These are phyloP conservation scores for Zygogramma bicolorata DNA, from an alignment of 2,888 invertebrate genomes.

Conservation along the genomic window DNA sequence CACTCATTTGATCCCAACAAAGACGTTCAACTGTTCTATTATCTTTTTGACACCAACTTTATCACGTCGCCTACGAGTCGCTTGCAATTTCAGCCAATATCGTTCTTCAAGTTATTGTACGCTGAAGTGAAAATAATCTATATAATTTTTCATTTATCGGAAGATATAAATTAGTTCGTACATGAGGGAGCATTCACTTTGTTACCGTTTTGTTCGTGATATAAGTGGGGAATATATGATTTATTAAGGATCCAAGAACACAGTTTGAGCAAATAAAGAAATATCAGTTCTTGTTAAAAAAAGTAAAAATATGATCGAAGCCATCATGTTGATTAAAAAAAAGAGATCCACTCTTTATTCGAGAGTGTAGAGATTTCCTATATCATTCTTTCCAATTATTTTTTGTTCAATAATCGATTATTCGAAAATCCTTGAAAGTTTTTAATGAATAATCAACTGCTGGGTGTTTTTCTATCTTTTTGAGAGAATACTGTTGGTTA, in stretches of 20 bases:
- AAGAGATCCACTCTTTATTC: too few species aligned
- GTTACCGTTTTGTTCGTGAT: background rate
- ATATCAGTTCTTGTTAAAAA: too few species aligned
- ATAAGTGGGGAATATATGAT: background rate
- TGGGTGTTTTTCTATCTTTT: too few species aligned
- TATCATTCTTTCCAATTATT: too few species aligned
- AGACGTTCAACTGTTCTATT: constrained; percentile 66
- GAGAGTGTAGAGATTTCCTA: too few species aligned
- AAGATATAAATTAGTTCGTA: constrained; percentile 31
- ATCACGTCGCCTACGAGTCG: constrained; percentile 56
- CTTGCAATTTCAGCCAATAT: constrained; percentile 61
- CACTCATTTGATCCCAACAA: constrained; percentile 67
- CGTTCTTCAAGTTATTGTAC: constrained; percentile 51
- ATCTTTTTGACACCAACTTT: constrained; percentile 65
- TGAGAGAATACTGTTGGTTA: too few species aligned
- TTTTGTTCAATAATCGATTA: too few species aligned
- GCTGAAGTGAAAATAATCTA: constrained; percentile 53
- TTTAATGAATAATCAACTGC: too few species aligned
- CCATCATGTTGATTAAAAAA: too few species aligned
- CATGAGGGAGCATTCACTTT: constrained; percentile 15
- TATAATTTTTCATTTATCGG: constrained; percentile 54
- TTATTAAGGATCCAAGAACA: background rate
- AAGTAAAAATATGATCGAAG: too few species aligned
- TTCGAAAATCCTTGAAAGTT: too few species aligned
- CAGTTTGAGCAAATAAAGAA: too few species aligned